These are phyloP conservation scores for Dicerorhinus sumatrensis DNA, from an alignment of 2,113 vertebrate species.

Conservation along the genomic window DNA sequence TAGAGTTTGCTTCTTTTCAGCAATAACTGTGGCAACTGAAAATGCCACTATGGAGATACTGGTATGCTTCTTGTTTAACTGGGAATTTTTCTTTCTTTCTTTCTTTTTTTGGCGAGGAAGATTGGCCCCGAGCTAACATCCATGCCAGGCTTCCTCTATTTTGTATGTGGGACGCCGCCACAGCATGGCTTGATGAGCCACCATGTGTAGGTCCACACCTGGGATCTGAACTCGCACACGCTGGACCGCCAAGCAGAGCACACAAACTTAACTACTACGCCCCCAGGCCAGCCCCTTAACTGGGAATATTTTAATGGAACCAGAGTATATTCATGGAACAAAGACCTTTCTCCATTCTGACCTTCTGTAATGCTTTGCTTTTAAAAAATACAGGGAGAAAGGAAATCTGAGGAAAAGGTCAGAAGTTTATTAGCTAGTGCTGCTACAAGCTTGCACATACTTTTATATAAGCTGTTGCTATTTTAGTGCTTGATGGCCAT, in stretches of 20 bases:
- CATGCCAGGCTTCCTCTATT: no score
- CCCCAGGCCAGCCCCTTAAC: not conserved
- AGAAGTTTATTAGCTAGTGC: not conserved
- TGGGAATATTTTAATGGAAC: constrained; percentile 18
- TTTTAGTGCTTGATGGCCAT: constrained; percentile 4
- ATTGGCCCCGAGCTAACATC: no score
- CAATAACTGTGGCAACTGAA: not conserved
- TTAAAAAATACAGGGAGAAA: not conserved
- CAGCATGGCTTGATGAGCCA: no score
- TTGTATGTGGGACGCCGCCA: no score
- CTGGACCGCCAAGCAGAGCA: no score
- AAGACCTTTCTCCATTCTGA: not conserved
- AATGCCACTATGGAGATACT: not conserved
- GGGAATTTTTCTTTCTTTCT: not conserved
- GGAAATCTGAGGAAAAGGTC: constrained; percentile 36
- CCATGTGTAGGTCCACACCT: no score
- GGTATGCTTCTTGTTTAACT: not conserved
- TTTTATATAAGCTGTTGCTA: not conserved
- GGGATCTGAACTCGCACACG: no score
- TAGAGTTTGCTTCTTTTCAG: not conserved
- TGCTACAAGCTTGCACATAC: not conserved
- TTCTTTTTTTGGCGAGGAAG: no score
- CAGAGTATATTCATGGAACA: not conserved
- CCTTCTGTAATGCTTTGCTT: constrained; percentile 2
- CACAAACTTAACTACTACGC: no score